These are phyloP conservation scores for Clivina fossor DNA, from an alignment of 2,888 invertebrate species.

Conservation along the genomic window DNA sequence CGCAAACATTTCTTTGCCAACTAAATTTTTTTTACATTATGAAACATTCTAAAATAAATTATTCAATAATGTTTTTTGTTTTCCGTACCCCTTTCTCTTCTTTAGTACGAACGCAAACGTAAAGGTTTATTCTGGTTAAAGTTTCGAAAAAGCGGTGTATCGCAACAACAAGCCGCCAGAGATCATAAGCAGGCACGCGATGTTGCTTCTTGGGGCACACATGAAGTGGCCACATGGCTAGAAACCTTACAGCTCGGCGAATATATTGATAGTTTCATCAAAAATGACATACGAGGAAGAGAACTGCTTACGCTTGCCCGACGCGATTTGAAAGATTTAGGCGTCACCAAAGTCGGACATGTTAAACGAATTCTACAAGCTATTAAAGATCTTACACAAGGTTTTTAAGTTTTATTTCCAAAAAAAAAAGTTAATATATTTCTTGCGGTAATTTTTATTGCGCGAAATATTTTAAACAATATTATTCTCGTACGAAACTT, in stretches of 20 bases:
- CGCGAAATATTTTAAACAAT: too few relatives aligned
- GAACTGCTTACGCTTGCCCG: constrained; percentile 86
- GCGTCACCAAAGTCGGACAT: constrained; percentile 93
- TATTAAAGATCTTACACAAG: constrained; percentile 74
- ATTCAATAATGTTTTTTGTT: constrained; percentile 19
- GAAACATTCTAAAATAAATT: constrained; percentile 30
- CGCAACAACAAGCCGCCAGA: constrained; percentile 55
- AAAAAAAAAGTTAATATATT: too few relatives aligned
- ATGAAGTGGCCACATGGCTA: constrained; percentile 89
- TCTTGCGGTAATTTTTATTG: constrained; percentile 3
- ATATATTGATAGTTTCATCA: constrained; percentile 86
- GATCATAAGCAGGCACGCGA: constrained; percentile 55
- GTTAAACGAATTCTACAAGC: constrained; percentile 92
- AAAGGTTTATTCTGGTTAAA: constrained; percentile 72
- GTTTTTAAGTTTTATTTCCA: constrained; percentile 44
- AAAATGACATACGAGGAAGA: constrained; percentile 88
- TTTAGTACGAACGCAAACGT: constrained; percentile 55
- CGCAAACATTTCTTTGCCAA: constrained; percentile 4
- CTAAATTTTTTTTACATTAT: background rate
- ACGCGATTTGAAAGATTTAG: constrained; percentile 85
- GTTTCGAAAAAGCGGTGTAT: constrained; percentile 55
- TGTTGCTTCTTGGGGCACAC: constrained; percentile 76
- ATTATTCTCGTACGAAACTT: too few relatives aligned
- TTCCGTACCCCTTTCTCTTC: constrained; percentile 33
- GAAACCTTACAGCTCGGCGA: constrained; percentile 85